Evolutionary conservation across 2,888 invertebrate genomes (phyloP), one percentile per base, ranked within the genome.

Genomic region (Eugnorisma glareosa): DNA sequence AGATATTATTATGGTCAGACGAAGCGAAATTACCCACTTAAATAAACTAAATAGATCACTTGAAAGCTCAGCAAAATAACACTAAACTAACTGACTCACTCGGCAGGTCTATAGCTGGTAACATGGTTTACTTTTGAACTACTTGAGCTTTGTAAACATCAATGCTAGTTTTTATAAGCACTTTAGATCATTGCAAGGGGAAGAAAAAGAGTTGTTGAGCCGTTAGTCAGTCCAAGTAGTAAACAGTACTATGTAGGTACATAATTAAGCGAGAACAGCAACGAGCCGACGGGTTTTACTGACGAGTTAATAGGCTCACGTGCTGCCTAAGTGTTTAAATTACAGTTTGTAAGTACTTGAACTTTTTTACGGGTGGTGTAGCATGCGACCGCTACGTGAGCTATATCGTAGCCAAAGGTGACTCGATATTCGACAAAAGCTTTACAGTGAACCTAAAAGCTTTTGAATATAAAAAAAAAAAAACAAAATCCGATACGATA

Each of bases 191-290:
- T 6, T 28, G 15, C 6, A 31, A 28, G 10, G 7, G 13, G 7
- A 40, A 24, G 13, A 61, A 24, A 40, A 67, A 57, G 15, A 28
- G 2, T 28, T 7, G 15, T 24, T 51, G 51, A 51, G 11, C n/a
- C 3, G 51, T 51, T 51, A 51, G n/a, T 4, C 24, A 11, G 4
- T 4, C 24, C n/a, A n/a, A 51, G 11, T 51, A n/a, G 51, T 51
- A 51, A 10, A 4, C 45, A 63, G 40, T 35, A 66, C 43, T 61
- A n/a, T 64, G 4, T 35, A 35, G 4, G 31, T 76, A 67, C 67
- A 77, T 85, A 69, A 77, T 70, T 67, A 77, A 74, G 54, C 73
- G 35, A 37, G 35, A 71, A 1, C 54, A 77, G 43, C 63, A 73
- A 73, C 61, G 45, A 73, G 63, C 63, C 8, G 37, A 13, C 31